Conservation (phyloP, 2,113 vertebrate species). For the Phodopus roborovskii region DNA sequence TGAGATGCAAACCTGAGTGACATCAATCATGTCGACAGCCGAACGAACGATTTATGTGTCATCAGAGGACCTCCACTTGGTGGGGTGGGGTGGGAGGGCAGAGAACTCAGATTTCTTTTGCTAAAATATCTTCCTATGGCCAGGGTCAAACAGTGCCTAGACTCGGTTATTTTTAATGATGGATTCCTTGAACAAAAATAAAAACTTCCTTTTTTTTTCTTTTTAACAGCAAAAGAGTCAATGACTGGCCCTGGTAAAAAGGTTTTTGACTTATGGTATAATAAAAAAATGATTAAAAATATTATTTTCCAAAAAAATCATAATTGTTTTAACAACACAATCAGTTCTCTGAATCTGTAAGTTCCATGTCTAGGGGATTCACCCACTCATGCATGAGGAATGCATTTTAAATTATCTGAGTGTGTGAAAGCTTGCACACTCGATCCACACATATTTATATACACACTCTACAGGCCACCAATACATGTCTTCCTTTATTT, state of each 20-base stretch:
- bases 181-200: not conserved
- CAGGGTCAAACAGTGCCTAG: not conserved
- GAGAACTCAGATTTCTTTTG: not conserved
- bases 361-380: no score
- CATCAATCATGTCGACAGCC: constrained; percentile 43
- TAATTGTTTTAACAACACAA: not conserved
- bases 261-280: not conserved
- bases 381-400: not conserved
- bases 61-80: not conserved
- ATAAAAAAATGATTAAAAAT: constrained; percentile 8
- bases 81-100: not conserved
- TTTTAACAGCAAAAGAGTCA: not conserved
- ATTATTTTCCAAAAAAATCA: not conserved
- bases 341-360: not conserved
- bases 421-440: not conserved
- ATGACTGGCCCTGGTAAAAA: not conserved
- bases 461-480: not conserved
- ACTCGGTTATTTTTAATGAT: not conserved
- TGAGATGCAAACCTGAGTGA: not conserved
- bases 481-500: not conserved
- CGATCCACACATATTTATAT: not conserved
- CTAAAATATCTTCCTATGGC: not conserved
- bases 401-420: not conserved
- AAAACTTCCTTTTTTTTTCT: not conserved
- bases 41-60: not conserved